Conservation (phyloP, 2,113 vertebrate genomes). For the Phasianus colchicus region DNA sequence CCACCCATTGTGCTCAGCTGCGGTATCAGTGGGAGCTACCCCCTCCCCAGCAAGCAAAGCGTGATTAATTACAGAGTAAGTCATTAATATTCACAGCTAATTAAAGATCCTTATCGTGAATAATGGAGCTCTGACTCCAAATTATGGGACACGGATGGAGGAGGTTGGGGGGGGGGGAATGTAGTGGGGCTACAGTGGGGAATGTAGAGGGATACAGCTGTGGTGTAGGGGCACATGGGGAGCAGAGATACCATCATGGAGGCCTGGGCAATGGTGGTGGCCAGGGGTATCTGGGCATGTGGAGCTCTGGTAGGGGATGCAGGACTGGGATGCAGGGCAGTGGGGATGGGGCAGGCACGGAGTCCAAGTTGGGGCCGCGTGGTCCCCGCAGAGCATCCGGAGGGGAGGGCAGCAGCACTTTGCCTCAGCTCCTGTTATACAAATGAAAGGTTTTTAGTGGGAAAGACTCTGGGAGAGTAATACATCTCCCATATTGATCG, state of each 20-base stretch:
- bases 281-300: background rate
- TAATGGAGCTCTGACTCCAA: slow-evolving; percentile 58
- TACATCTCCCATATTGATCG: slow-evolving; percentile 83
- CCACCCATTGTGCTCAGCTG: background rate
- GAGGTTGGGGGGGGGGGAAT: background rate
- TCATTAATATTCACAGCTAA: slow-evolving; percentile 78
- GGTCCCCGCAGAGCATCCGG: background rate
- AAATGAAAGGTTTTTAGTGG: slow-evolving; percentile 75
- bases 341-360: background rate
- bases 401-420: background rate
- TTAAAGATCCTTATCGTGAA: slow-evolving; percentile 75
- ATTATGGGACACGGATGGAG: slow-evolving; percentile 34
- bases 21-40: background rate
- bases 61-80: slow-evolving; percentile 73
- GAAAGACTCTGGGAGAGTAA: slow-evolving; percentile 81
- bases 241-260: background rate
- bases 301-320: background rate
- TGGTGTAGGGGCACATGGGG: background rate
- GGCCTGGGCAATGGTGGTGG: background rate
- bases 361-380: background rate
- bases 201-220: background rate
- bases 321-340: background rate
- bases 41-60: slow-evolving; percentile 32
- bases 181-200: background rate
- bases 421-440: slow-evolving; percentile 71